Base-by-base conservation (phyloP, 2,797 vertebrate species). In the Danio aesculapii region DNA sequence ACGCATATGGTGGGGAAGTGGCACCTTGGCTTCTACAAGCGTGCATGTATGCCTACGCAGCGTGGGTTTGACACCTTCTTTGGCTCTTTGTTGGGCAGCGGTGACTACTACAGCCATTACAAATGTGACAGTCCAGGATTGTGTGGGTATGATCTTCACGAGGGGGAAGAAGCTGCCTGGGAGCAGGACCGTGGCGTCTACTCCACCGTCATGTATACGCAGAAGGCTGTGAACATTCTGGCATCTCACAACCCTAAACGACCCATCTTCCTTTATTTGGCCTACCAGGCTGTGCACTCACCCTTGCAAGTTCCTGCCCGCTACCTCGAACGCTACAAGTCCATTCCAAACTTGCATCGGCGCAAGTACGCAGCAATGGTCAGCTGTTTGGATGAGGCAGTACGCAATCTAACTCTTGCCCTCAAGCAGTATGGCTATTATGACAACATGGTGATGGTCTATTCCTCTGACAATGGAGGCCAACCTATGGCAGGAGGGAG, bases 1-100 rank as follows among this genome's bases (percentile, higher is more conserved):
- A 99, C 98, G 0, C 97, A 99, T 86, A 99, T 99, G 98, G 97
- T 99, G 84, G 98, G 98, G 79, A 99, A 99, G 90, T 99, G 98
- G 98, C 98, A 99, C 88, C 90, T 99, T 86, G 98, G 98, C 0
- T 99, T 99, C 89, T 99, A 98, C 88, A 96, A 96, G 84, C 94
- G 95, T 8, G 95, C 95, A 83, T 99, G 98, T 89, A 93, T 99
- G 93, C 98, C 98, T 82, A 99, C 97, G 0, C 95, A 96, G 78
- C 95, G 97, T 41, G 98, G 98, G 0, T 99, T 99, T 0, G 96
- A 99, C 90, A 95, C 95, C 1, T 99, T 99, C 91, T 99, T 99
- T 0, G 98, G 98, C 68, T 98, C 96, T 0, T 94, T 99, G 19
- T 87, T 98, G 6, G 98, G 98, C 79, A 99, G 97, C 0, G 98